Evolutionary conservation across 2,113 vertebrate species (phyloP).

Genomic region (Sinosuthora webbiana): DNA sequence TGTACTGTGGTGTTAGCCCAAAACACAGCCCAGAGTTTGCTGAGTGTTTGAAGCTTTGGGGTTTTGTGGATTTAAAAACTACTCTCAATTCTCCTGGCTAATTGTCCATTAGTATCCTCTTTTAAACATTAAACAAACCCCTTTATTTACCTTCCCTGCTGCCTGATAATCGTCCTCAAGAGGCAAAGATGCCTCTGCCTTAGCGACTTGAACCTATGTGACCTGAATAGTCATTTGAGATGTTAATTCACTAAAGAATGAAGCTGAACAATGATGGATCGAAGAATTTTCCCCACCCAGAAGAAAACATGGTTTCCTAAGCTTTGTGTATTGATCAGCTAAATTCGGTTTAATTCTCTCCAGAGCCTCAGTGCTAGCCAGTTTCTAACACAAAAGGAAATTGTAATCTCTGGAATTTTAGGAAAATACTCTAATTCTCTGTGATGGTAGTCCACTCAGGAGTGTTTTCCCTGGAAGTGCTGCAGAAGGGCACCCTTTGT

Average conservation of each 20-base stretch:
- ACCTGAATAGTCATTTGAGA: conserved; percentile 48
- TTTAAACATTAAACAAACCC: conserved; percentile 54
- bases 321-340: conserved; percentile 4
- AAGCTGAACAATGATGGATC: conserved; percentile 30
- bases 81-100: background rate
- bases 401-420: background rate
- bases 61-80: conserved; percentile 34
- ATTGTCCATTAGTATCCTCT: conserved; percentile 34
- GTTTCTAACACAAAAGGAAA: background rate
- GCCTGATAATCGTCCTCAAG: background rate
- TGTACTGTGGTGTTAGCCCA: background rate
- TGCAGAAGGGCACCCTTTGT: background rate
- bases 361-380: background rate
- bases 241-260: conserved; percentile 62
- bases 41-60: background rate
- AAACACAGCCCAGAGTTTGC: background rate
- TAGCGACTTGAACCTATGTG: conserved; percentile 27
- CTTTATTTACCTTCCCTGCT: conserved; percentile 16
- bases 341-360: background rate
- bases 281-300: conserved; percentile 3
- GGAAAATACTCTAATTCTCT: background rate
- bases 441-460: background rate
- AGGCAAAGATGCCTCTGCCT: conserved; percentile 25
- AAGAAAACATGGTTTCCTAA: background rate
- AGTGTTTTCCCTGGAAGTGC: background rate